Percentiles rank a stretch among this genome's conserved stretches.
Evolutionary conservation across 2,113 vertebrate species (phyloP).

Genomic region (rat (Rattus norvegicus)): GRCr8 NC_086025.1:119289501-119290000

Average conservation of each 20-base stretch:
- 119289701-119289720: neutral
- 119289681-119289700: conserved; percentile 25
- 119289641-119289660: neutral
- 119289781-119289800: conserved; percentile 23
- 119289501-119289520: too few relatives aligned
- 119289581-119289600: neutral
- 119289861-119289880: conserved; percentile 23
- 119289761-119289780: conserved; percentile 34
- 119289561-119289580: fast-evolving
- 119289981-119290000: fast-evolving
- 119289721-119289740: conserved; percentile 55
- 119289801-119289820: neutral
- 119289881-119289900: neutral
- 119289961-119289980: neutral
- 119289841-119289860: neutral
- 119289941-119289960: neutral
- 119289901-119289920: neutral
- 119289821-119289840: neutral
- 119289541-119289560: fast-evolving
- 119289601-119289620: fast-evolving
- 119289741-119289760: conserved; percentile 50
- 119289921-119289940: neutral
- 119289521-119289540: fast-evolving
- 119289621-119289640: fast-evolving
- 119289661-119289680: neutral